A percentile compares a stretch with the other conserved stretches of the same genome.
Evolutionary conservation across 2,113 vertebrate species (phyloP).

Genomic region (Lepus timidus): DNA sequence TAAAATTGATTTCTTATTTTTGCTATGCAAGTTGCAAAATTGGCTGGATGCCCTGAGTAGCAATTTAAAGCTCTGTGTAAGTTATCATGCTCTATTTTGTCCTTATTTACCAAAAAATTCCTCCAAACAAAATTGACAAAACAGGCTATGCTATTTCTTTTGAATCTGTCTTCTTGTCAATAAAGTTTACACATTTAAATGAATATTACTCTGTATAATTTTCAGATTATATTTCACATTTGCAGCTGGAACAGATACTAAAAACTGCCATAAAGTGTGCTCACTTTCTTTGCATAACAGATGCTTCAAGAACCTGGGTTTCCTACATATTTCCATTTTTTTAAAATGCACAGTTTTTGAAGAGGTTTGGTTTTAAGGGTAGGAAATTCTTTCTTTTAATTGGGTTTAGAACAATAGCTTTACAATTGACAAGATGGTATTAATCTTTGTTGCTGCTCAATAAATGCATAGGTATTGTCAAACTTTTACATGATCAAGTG

Average conservation of each 20-base stretch:
- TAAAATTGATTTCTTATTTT: constrained; percentile 44
- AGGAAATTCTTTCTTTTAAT: neutral
- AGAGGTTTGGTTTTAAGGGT: neutral
- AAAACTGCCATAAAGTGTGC: constrained; percentile 66
- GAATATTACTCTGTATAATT: constrained; percentile 73
- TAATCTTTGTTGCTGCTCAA: neutral
- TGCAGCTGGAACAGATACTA: constrained; percentile 78
- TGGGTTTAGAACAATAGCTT: neutral
- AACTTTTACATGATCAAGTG: neutral
- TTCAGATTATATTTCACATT: constrained; percentile 74
- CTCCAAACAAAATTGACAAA: constrained; percentile 65
- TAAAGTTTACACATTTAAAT: constrained; percentile 75
- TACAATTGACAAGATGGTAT: neutral
- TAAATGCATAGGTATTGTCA: neutral
- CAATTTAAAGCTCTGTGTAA: constrained; percentile 52
- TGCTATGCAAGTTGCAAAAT: neutral
- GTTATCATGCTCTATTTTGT: constrained; percentile 44
- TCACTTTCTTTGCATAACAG: constrained; percentile 71
- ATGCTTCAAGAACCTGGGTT: constrained; percentile 65
- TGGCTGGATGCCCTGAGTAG: constrained; percentile 53
- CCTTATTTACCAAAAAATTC: constrained; percentile 71
- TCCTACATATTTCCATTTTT: constrained; percentile 51
- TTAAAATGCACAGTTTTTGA: constrained; percentile 49
- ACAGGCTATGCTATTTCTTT: constrained; percentile 12
- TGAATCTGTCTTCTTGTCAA: constrained; percentile 78